Evolutionary conservation across 1,140 invertebrate species (phyloP).

Genomic region (Goniozus legneri): DNA sequence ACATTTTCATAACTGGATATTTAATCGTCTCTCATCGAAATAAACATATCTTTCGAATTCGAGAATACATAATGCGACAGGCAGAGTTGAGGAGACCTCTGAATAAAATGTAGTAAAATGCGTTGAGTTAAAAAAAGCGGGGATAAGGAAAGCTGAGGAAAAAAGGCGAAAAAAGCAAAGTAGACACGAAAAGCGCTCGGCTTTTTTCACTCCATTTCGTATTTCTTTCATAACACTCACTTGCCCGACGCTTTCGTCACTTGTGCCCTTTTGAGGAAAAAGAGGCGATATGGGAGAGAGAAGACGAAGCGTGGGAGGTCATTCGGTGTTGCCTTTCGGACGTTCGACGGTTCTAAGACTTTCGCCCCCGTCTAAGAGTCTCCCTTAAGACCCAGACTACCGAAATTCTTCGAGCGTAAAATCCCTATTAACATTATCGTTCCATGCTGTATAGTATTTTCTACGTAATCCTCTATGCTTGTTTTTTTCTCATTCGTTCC

Average conservation of each 20-base stretch:
- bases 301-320: conserved; percentile 1
- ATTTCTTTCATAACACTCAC: conserved; percentile 29
- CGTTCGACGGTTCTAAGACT: conserved; percentile 6
- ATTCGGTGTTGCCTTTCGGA: conserved; percentile 11
- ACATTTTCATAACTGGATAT: background rate
- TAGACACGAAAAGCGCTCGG: conserved; percentile 10
- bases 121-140: background rate
- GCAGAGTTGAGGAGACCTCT: background rate
- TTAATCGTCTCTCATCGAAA: background rate
- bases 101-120: background rate
- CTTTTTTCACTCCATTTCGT: conserved; percentile 36
- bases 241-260: conserved; percentile 12
- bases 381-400: conserved; percentile 9
- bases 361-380: background rate
- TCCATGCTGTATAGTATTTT: background rate
- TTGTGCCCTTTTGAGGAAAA: too few species aligned
- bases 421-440: background rate
- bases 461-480: background rate
- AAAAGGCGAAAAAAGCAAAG: conserved; percentile 5
- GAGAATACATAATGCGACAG: background rate
- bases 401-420: conserved; percentile 13
- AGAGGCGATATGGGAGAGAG: too few species aligned
- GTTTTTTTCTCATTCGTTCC: background rate
- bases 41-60: background rate
- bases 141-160: background rate